Conservation (phyloP, 2,113 vertebrate genomes). For the Channa maculata region DNA sequence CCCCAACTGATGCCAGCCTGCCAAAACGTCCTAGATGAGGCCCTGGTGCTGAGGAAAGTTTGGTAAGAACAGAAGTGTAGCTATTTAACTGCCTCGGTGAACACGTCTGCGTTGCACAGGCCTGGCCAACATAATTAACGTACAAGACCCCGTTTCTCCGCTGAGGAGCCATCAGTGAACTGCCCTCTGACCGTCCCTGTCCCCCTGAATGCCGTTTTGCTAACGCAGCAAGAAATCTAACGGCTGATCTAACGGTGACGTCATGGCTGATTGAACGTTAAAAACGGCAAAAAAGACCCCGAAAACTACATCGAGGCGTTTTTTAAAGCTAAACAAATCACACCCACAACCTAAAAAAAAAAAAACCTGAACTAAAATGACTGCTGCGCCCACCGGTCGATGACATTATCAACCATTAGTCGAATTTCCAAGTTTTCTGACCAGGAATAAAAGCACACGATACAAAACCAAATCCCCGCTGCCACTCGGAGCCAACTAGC, state of each 20-base stretch:
- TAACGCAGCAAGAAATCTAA: constrained; percentile 66
- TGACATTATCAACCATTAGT: neutral
- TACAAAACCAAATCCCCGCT: neutral
- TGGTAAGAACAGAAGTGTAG: neutral
- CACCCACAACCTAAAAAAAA: neutral
- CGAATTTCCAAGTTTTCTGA: neutral
- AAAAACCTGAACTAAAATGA: neutral
- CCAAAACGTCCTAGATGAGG: too few relatives aligned
- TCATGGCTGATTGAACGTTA: constrained; percentile 49
- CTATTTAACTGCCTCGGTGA: neutral
- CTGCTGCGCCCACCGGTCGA: neutral
- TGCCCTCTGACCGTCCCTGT: neutral
- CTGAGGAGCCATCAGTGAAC: neutral
- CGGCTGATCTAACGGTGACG: constrained; percentile 65
- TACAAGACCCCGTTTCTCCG: neutral
- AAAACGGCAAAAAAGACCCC: constrained; percentile 3
- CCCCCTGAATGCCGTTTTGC: constrained; percentile 38
- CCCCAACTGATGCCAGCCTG: too few relatives aligned
- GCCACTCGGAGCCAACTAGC: neutral
- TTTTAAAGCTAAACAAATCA: neutral
- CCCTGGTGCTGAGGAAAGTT: too few relatives aligned
- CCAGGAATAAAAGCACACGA: neutral
- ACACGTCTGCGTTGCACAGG: constrained; percentile 10
- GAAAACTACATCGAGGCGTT: neutral
- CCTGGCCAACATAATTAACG: neutral